Conservation (phyloP, 2,113 vertebrate species). For the Lota lota region DNA sequence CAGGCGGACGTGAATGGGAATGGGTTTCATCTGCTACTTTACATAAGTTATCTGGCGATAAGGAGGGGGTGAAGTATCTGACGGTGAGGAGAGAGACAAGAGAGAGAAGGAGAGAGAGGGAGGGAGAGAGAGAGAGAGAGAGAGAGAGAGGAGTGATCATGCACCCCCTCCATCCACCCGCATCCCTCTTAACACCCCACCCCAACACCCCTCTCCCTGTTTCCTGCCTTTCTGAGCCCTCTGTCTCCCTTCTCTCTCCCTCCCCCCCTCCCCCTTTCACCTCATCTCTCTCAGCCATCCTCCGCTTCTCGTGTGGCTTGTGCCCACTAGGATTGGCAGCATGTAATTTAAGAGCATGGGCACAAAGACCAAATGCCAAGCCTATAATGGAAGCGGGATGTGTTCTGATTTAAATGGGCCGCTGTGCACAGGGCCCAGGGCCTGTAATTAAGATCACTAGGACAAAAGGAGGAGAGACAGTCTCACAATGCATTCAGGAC, state of each 20-base stretch:
- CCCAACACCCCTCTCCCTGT: conserved; percentile 5
- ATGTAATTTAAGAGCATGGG: conserved; percentile 80
- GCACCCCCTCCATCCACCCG: not conserved
- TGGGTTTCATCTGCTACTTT: conserved; percentile 73
- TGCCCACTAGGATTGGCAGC: conserved; percentile 79
- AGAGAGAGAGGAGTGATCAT: conserved; percentile 14
- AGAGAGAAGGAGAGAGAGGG: no score
- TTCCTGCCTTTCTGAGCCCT: conserved; percentile 40
- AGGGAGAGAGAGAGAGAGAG: no score
- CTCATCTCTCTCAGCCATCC: conserved; percentile 65
- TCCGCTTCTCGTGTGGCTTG: conserved; percentile 61
- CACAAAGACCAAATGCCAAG: conserved; percentile 81
- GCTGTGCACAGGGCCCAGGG: conserved; percentile 66
- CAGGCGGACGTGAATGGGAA: conserved; percentile 71
- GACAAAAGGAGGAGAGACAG: conserved; percentile 72
- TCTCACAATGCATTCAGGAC: conserved; percentile 67
- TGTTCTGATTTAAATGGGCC: conserved; percentile 75
- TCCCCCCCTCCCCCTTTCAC: conserved; percentile 54
- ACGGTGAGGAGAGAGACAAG: conserved; percentile 33
- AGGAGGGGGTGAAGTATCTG: conserved; percentile 34
- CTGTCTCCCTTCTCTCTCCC: conserved; percentile 24
- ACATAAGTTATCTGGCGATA: conserved; percentile 74
- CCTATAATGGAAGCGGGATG: conserved; percentile 75
- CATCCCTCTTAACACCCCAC: not conserved
- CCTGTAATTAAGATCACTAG: conserved; percentile 78